These are phyloP conservation scores for Ganaspis sp. DNA, from an alignment of 1,140 invertebrate genomes.

Conservation along the genomic window DNA sequence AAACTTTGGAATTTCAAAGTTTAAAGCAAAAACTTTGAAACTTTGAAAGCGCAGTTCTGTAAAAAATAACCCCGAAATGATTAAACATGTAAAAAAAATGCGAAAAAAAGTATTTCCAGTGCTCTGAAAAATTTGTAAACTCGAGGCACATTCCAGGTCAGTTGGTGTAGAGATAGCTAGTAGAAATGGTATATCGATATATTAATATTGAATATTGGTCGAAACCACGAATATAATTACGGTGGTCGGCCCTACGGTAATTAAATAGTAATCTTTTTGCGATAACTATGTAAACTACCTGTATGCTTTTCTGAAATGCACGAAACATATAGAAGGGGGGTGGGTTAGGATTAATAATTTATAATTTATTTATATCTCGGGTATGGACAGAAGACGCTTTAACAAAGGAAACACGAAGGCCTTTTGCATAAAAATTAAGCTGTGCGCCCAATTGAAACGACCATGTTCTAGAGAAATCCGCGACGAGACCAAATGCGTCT, in stretches of 20 bases:
- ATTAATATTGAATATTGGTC: constrained; percentile 65
- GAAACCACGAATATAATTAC: constrained; percentile 59
- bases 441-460: constrained; percentile 55
- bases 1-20: too few relatives aligned
- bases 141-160: constrained; percentile 69
- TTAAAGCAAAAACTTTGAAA: constrained; percentile 13
- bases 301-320: constrained; percentile 82
- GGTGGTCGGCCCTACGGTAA: constrained; percentile 66
- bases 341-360: constrained; percentile 75
- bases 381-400: constrained; percentile 62
- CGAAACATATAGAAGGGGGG: constrained; percentile 82
- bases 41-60: too few relatives aligned
- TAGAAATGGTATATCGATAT: constrained; percentile 68
- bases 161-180: constrained; percentile 69
- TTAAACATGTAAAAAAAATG: constrained; percentile 35
- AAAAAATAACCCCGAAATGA: too few relatives aligned
- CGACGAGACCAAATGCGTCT: constrained; percentile 17
- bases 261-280: constrained; percentile 73
- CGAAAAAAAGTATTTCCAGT: constrained; percentile 29
- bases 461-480: constrained; percentile 30
- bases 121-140: constrained; percentile 37
- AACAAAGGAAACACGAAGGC: constrained; percentile 61
- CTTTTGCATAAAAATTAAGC: constrained; percentile 75
- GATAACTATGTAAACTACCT: constrained; percentile 75
- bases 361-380: constrained; percentile 73